Conservation (phyloP, 2,797 vertebrate genomes). For the Enteromius afrohamiltoni region DNA sequence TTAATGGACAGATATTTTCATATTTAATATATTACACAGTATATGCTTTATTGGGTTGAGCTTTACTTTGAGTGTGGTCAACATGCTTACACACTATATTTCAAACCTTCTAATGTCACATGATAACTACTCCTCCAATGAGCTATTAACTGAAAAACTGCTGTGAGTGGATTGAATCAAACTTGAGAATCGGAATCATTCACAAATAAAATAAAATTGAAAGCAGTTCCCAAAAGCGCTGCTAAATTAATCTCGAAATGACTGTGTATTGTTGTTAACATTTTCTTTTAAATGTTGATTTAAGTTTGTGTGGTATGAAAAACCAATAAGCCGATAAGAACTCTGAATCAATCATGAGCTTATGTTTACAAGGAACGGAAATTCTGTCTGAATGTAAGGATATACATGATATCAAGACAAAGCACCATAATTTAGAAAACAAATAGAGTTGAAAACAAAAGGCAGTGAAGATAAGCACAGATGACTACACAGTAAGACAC, state of each 20-base stretch:
- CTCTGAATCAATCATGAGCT: not conserved
- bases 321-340: not conserved
- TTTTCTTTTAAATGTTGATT: not conserved
- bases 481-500: constrained; percentile 13
- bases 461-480: not conserved
- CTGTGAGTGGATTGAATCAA: not conserved
- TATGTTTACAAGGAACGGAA: not conserved
- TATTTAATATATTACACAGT: not conserved
- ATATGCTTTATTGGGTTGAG: not conserved
- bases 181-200: not conserved
- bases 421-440: constrained; percentile 16
- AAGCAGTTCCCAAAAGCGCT: not conserved
- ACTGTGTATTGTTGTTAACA: not conserved
- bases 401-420: not conserved
- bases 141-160: not conserved
- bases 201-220: not conserved
- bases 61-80: not conserved
- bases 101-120: not conserved
- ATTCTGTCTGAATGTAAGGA: not conserved
- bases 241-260: not conserved
- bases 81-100: not conserved
- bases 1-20: not conserved
- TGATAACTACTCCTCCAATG: not conserved
- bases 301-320: not conserved
- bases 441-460: constrained; percentile 29